Evolutionary conservation across 2,113 vertebrate species (phyloP).

Genomic region (Telmatochromis sp.): DNA sequence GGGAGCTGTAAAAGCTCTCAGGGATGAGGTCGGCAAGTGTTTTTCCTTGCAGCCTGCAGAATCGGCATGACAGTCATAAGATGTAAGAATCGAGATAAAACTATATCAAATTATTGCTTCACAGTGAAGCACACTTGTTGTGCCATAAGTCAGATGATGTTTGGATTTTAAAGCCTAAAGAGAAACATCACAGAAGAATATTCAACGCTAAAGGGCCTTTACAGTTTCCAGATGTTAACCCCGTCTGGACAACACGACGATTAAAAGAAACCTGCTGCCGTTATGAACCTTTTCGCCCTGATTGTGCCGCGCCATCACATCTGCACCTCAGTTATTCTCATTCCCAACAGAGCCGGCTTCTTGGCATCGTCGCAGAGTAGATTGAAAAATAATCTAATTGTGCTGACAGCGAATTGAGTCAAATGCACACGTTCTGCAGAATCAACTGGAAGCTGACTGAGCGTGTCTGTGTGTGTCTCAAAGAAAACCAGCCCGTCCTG

Average conservation of each 20-base stretch:
- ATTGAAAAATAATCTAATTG: neutral
- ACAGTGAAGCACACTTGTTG: rapidly evolving
- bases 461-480: neutral
- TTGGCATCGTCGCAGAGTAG: neutral
- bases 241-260: rapidly evolving
- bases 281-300: rapidly evolving
- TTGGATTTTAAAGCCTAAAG: neutral
- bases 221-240: neutral
- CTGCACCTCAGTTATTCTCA: neutral
- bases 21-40: neutral
- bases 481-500: neutral
- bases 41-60: neutral
- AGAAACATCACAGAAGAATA: neutral
- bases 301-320: neutral
- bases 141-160: neutral
- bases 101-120: neutral
- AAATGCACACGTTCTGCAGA: neutral
- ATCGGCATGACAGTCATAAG: neutral
- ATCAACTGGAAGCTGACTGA: neutral
- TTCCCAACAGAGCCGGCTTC: neutral
- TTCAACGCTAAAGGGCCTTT: neutral
- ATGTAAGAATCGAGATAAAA: neutral
- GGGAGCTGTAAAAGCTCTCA: neutral
- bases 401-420: neutral
- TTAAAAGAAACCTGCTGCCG: neutral